Evolutionary conservation across 2,113 vertebrate species (phyloP).

Genomic region (Equus przewalskii): DNA sequence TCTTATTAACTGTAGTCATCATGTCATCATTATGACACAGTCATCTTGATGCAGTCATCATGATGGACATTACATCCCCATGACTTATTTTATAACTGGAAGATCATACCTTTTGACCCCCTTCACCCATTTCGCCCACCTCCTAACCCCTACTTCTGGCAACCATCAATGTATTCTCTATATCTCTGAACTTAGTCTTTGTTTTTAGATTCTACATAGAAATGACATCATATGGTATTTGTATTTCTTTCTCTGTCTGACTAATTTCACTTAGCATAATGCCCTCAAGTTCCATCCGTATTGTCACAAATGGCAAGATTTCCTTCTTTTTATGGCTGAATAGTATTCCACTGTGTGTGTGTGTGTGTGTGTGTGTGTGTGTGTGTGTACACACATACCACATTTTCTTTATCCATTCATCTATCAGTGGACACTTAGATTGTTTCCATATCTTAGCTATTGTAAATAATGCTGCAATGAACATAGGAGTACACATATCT

Average conservation of each 20-base stretch:
- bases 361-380: too few relatives aligned
- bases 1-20: not conserved
- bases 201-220: not conserved
- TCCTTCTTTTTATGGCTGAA: not conserved
- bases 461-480: not conserved
- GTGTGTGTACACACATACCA: too few relatives aligned
- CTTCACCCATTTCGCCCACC: not conserved
- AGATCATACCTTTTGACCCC: not conserved
- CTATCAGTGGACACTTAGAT: not conserved
- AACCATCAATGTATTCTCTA: not conserved
- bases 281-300: not conserved
- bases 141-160: not conserved
- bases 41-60: not conserved
- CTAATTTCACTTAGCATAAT: not conserved
- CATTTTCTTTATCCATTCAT: not conserved
- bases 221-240: not conserved
- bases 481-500: not conserved
- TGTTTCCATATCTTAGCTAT: not conserved
- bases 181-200: not conserved
- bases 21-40: not conserved
- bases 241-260: constrained; percentile 9
- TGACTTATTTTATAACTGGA: not conserved
- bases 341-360: not conserved
- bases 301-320: not conserved
- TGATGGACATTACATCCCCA: not conserved